Evolutionary conservation across 2,113 vertebrate genomes (phyloP).

Genomic region (Notothenia rossii): DNA sequence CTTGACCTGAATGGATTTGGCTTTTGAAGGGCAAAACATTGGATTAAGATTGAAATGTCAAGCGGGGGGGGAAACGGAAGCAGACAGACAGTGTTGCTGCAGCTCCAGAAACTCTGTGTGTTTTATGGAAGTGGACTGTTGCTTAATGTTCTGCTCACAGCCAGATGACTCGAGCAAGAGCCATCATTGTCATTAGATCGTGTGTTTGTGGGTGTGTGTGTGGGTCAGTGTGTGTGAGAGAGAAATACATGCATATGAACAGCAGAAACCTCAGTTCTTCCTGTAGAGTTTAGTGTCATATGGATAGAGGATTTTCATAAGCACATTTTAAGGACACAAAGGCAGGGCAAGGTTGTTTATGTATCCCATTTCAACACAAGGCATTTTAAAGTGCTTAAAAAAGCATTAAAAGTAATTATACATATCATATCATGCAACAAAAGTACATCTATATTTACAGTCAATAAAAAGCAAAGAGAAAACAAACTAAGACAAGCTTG

Average conservation of each 20-base stretch:
- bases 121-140: slow-evolving; percentile 54
- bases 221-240: neutral
- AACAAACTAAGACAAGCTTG: too few relatives aligned
- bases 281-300: neutral
- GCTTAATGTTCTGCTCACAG: slow-evolving; percentile 61
- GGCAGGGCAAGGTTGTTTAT: too few relatives aligned
- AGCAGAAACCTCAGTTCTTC: neutral
- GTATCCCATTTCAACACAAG: too few relatives aligned
- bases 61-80: neutral
- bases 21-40: neutral
- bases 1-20: neutral
- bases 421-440: too few relatives aligned
- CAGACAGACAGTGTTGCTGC: slow-evolving; percentile 45
- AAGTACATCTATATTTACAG: too few relatives aligned
- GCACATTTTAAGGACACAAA: neutral
- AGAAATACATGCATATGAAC: neutral
- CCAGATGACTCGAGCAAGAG: slow-evolving; percentile 55
- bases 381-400: too few relatives aligned
- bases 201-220: slow-evolving; percentile 24
- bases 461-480: too few relatives aligned
- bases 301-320: neutral
- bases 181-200: slow-evolving; percentile 47
- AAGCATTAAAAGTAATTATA: too few relatives aligned
- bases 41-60: slow-evolving; percentile 13
- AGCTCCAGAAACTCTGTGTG: slow-evolving; percentile 59